These are phyloP conservation scores for Micrasema longulum DNA, from an alignment of 1,140 invertebrate genomes.

Conservation along the genomic window DNA sequence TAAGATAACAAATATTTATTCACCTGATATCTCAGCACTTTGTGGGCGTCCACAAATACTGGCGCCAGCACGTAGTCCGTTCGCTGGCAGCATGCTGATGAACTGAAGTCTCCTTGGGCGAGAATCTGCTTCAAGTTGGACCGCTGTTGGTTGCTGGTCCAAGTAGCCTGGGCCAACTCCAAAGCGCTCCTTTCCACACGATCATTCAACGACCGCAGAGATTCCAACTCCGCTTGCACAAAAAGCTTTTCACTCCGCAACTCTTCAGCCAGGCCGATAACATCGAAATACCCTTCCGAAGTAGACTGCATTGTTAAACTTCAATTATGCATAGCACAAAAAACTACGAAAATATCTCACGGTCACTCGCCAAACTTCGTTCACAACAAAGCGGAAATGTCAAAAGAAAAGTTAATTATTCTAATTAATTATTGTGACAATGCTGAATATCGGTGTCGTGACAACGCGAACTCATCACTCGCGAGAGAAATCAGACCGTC, in stretches of 20 bases:
- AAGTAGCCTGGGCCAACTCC: constrained; percentile 77
- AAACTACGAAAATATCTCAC: too few species aligned
- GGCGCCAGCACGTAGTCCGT: constrained; percentile 83
- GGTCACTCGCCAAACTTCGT: constrained; percentile 16
- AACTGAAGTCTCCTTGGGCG: constrained; percentile 79
- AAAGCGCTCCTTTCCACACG: constrained; percentile 62
- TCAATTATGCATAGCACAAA: constrained; percentile 9
- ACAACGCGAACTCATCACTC: not conserved
- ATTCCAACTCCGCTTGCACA: constrained; percentile 65
- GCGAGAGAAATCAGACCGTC: not conserved
- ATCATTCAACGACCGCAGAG: constrained; percentile 65
- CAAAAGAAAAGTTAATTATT: constrained; percentile 33
- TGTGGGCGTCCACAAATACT: constrained; percentile 90
- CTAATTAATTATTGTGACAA: constrained; percentile 34
- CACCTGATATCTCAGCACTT: constrained; percentile 84
- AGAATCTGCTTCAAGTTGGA: constrained; percentile 86
- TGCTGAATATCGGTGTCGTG: constrained; percentile 15
- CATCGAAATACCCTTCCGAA: constrained; percentile 59
- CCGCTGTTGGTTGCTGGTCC: constrained; percentile 90
- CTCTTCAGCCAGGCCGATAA: constrained; percentile 64
- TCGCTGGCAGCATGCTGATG: constrained; percentile 79
- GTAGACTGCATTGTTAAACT: constrained; percentile 63
- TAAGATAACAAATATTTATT: too few species aligned
- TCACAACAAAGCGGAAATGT: constrained; percentile 39
- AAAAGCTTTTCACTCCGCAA: constrained; percentile 65